Base-by-base conservation (phyloP, 2,113 vertebrate species). In the Cyprinodon brontotheroides region DNA sequence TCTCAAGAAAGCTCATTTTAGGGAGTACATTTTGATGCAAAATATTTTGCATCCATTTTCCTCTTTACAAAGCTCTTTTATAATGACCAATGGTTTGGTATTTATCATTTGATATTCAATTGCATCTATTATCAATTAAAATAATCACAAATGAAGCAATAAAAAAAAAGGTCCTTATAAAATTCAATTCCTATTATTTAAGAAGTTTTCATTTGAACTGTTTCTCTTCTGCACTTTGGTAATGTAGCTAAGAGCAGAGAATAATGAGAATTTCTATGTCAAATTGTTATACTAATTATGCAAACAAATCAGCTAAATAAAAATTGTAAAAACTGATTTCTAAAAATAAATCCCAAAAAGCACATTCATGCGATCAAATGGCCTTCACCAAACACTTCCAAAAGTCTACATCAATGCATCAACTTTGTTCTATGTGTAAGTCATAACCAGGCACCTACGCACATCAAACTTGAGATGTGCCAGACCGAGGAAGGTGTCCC, bases 401-500 rank as follows among this genome's bases (percentile, higher is more conserved):
- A 85, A 88, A 87, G 82, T 81, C 85, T 4, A 85, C 80, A 88
- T 92, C 75, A 87, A 88, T 84, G 75, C 61, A 15, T 86, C 67
- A 50, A 82, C 81, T 78, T 79, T 82, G 82, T 81, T 85, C 83
- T 83, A 82, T 81, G 83, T 89, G 89, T 91, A 84, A 57, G 86
- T 84, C 77, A 45, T 90, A 89, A 91, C 79, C 75, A 87, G 84
- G 78, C 84, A 80, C 85, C 87, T 85, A 80, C 85, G 84, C 82
- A 90, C 91, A 92, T 93, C 90, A 91, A 92, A 91, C 85, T 81
- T 83, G 75, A 84, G 83, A 80, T 47, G 48, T 86, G 65, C 87
- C 84, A 86, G 90, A 92, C 89, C 89, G 86, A 90, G 89, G 82
- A 84, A 83, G 85, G 89, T 77, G 87, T 93, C 91, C 92, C 90